A percentile compares a stretch with the other conserved stretches of the same genome.
These are phyloP conservation scores for Toxostoma redivivum DNA, from an alignment of 2,113 vertebrate genomes.

Conservation along the genomic window DNA sequence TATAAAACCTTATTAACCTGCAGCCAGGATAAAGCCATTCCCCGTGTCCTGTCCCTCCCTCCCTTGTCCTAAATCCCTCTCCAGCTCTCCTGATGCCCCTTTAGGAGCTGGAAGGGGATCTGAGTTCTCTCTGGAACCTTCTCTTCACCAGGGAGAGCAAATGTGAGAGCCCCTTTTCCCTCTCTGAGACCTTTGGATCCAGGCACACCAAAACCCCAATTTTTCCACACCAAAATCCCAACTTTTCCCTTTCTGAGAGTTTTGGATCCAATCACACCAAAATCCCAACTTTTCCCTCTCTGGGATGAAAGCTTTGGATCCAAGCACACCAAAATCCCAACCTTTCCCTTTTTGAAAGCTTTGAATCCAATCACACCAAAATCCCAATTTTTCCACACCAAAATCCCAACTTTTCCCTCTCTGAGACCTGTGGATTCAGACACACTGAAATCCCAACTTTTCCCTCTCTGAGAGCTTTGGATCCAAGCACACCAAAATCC, in stretches of 20 bases:
- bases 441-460: too few species aligned
- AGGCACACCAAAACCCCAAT: neutral
- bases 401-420: too few species aligned
- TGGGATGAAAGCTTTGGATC: neutral
- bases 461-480: too few species aligned
- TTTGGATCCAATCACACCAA: too few species aligned
- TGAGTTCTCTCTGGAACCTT: neutral
- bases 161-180: neutral
- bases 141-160: neutral
- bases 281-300: too few species aligned
- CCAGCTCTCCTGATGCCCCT: neutral
- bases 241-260: rapidly evolving
- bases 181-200: too few species aligned
- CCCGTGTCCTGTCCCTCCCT: neutral
- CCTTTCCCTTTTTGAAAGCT: too few species aligned
- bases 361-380: too few species aligned
- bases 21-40: neutral
- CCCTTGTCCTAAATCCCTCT: neutral
- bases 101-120: neutral
- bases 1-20: constrained; percentile 26
- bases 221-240: too few species aligned
- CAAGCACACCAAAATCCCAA: too few species aligned
- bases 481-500: neutral
- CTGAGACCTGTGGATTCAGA: neutral
- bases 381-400: too few species aligned